A percentile compares a stretch with the other conserved stretches of the same genome.
Evolutionary conservation across 2,113 vertebrate species (phyloP).

Genomic region (Hucho hucho): DNA sequence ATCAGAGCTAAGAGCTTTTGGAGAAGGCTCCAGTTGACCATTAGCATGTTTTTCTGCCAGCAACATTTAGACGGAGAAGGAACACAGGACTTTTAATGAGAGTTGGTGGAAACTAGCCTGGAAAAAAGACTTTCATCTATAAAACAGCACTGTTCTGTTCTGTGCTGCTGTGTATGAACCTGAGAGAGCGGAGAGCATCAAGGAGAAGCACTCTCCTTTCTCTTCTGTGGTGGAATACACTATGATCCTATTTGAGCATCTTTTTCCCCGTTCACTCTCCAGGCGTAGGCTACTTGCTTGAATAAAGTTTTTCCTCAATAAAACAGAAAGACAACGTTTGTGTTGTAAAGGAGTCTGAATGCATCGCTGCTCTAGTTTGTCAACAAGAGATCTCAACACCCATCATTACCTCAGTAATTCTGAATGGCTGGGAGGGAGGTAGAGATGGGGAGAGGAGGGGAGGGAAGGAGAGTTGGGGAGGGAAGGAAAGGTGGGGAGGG

Average conservation of each 20-base stretch:
- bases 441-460: too few relatives aligned
- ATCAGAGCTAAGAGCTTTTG: neutral
- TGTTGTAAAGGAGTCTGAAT: too few relatives aligned
- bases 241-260: too few relatives aligned
- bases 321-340: conserved; percentile 26
- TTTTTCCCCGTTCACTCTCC: neutral
- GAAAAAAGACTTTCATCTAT: neutral
- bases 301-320: conserved; percentile 21
- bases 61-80: neutral
- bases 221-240: neutral
- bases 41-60: conserved; percentile 9
- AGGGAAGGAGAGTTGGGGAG: too few relatives aligned
- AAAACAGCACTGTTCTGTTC: too few relatives aligned
- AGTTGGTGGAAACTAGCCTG: conserved; percentile 19
- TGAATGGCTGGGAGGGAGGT: neutral
- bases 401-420: too few relatives aligned
- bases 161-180: too few relatives aligned
- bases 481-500: too few relatives aligned
- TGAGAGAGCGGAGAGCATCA: too few relatives aligned
- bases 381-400: neutral
- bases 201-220: neutral
- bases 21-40: conserved; percentile 7
- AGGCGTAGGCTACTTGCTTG: too few relatives aligned
- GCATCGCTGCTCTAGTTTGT: neutral
- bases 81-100: neutral